A percentile compares a stretch with the other conserved stretches of the same genome.
These are phyloP conservation scores for Rhynchopsitta pachyrhyncha DNA, from an alignment of 2,113 vertebrate species.

Conservation along the genomic window DNA sequence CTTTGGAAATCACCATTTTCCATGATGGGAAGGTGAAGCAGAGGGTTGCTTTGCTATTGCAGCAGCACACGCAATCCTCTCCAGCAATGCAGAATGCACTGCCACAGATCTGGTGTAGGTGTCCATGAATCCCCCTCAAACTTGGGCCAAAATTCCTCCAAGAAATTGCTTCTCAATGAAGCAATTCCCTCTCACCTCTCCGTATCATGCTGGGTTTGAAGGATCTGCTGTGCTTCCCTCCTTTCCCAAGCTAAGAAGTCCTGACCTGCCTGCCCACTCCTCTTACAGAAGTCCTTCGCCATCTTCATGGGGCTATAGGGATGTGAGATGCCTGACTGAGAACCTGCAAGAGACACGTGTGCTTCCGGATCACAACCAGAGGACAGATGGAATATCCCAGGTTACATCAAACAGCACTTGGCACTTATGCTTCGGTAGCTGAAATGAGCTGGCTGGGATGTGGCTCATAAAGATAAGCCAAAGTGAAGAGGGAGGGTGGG, in stretches of 20 bases:
- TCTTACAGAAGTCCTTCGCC: neutral
- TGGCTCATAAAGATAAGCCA: neutral
- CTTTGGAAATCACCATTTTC: neutral
- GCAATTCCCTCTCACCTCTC: neutral
- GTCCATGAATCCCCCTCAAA: neutral
- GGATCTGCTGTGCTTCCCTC: neutral
- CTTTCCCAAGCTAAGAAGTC: neutral
- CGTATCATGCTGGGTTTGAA: neutral
- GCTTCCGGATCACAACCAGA: neutral
- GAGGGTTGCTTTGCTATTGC: neutral
- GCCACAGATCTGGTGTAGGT: neutral
- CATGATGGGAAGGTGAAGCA: neutral
- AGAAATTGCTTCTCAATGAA: neutral
- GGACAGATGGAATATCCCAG: neutral
- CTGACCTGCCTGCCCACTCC: neutral
- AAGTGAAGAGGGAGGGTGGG: neutral
- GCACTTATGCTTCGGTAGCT: neutral
- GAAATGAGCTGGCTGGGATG: neutral
- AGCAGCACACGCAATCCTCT: neutral
- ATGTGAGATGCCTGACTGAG: neutral
- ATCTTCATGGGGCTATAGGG: fast-evolving
- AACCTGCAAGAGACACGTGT: neutral
- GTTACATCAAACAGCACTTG: neutral
- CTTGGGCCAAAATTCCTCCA: neutral
- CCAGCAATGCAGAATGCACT: neutral